Evolutionary conservation across 2,797 vertebrate genomes (phyloP), one percentile per base, ranked within the genome.

Genomic region (Crocodylus rhombifer): DNA sequence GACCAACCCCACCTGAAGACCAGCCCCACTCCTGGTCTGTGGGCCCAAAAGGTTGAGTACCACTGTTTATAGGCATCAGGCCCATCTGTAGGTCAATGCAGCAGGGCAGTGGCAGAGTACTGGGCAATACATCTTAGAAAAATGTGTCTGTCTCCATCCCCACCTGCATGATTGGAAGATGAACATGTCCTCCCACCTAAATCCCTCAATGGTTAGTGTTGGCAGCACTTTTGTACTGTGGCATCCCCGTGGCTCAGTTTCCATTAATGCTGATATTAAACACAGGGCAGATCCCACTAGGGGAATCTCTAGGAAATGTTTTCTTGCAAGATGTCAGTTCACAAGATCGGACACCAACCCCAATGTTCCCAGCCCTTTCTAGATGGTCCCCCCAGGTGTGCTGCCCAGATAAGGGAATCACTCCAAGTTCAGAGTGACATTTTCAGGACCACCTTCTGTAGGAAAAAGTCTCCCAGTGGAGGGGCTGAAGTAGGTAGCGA

Each of bases 401-500:
- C 63, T 16, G 63, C 7, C 63, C 26, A 14, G 26, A 26, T 15
- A 64, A 55, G 81, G 10, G 62, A 36, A 71, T 2, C 1, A 64
- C 58, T 14, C 18, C 15, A 60, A 10, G 74, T 57, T 36, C 17
- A 5, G 51, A 75, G 30, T 7, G 30, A 12, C 3, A 3, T 71
- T 71, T 65, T 63, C 51, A 69, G 3, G 30, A 62, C 20, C 7
- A 28, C 51, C 25, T 4, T 1, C 7, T 5, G 21, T 5, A 6
- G 25, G 42, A 51, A 51, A 60, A 57, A 2, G 9, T 7, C 21
- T 18, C n/a, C 63, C 77, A 79, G 51, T 60, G 25, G 8, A 7
- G 2, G 30, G 30, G 65, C 15, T 33, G 9, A 20, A 1, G 26
- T 0, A 0, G 57, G 1, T 4, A n/a, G 58, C 14, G 63, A 0